Base-by-base conservation (phyloP, 1,140 invertebrate genomes). In the Drosophila willistoni region DNA sequence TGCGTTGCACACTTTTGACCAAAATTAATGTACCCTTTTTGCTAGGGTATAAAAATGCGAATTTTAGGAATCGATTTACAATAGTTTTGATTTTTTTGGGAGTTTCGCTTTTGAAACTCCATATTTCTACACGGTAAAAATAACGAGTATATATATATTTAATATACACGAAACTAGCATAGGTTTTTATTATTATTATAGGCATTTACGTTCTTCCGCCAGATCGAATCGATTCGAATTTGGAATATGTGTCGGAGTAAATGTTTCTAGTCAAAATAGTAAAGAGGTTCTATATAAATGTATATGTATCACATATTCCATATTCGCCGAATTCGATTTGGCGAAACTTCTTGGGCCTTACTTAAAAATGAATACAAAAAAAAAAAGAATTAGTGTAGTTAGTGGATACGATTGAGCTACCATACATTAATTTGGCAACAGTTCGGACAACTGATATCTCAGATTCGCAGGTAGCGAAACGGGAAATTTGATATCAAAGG, bases 401-500 rank as follows among this genome's bases (percentile, higher is more conserved):
- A 36, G 56, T 59, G 60, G 12, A 33, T 63, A 25, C 64, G 25
- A 25, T 56, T 61, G 55, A 22, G 39, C 41, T 63, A 34, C 10
- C 25, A 64, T 47, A 57, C 57, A 76, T 74, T 91, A 92, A 64
- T 91, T 91, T 51, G 96, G 96, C 87, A 98, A 92, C 67, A 95
- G 94, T 83, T 97, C 96, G 60, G 93, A 94, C 12, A 98, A 91
- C 69, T 96, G 95, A 73, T 96, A 95, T 92, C 95, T 96, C 17
- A 94, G 93, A 83, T 93, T 94, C 79, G 94, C 92, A 14, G 95
- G 91, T 60, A 98, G 90, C 29, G 92, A 93, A 14, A 97, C 95
- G 0, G 98, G 98, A 93, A 99, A 99, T 90, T 95, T 94, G 73
- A 99, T 97, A 83, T 98, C 96, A 92, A 99, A 99, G 59, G 95